Conservation (phyloP, 2,797 vertebrate genomes). For the Artibeus lituratus region DNA sequence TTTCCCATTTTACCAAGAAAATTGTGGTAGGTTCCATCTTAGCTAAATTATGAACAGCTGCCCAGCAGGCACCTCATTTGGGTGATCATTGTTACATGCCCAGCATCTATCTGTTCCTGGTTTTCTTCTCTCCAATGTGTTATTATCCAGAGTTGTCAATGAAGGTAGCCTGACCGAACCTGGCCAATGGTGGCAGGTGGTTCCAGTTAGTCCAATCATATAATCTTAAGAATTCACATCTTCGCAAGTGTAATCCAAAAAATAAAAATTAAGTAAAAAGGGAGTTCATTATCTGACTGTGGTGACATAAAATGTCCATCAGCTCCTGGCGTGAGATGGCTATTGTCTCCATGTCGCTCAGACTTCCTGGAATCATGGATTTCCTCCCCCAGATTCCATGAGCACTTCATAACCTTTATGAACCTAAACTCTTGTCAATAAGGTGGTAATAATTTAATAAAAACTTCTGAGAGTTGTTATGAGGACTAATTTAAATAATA, state of each 20-base stretch:
- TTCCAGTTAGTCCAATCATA: neutral
- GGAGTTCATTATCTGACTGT: neutral
- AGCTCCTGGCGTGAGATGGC: neutral
- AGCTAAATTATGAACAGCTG: neutral
- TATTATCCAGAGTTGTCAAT: neutral
- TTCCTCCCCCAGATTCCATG: neutral
- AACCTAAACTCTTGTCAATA: neutral
- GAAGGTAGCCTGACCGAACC: neutral
- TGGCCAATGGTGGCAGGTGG: neutral
- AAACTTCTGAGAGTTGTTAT: neutral
- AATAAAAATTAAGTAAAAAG: neutral
- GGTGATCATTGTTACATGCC: neutral
- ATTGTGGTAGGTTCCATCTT: neutral
- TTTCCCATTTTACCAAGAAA: neutral
- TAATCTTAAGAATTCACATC: neutral
- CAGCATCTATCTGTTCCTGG: neutral
- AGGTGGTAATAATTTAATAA: neutral
- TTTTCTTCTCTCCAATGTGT: neutral
- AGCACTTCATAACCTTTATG: neutral
- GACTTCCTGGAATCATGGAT: rapidly evolving
- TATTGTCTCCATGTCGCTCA: neutral
- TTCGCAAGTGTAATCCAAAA: neutral
- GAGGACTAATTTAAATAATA: neutral
- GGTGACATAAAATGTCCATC: neutral
- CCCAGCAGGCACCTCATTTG: neutral